These are phyloP conservation scores for Drosophila birchii DNA, from an alignment of 2,888 invertebrate genomes.

Conservation along the genomic window DNA sequence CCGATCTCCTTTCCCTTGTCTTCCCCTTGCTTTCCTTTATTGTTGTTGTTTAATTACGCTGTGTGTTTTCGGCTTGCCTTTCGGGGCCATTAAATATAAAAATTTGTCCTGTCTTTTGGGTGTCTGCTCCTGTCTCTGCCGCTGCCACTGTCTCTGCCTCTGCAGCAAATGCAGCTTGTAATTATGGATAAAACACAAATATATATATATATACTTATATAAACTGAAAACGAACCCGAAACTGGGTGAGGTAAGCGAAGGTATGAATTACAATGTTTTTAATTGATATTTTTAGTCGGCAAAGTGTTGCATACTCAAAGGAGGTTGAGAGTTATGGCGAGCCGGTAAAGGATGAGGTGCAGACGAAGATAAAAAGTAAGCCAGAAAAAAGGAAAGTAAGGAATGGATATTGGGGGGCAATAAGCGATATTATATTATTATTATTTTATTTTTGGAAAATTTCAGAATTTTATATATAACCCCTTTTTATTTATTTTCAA, in stretches of 20 bases:
- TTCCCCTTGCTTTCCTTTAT: neutral
- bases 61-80: conserved; percentile 32
- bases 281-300: conserved; percentile 35
- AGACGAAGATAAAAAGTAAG: neutral
- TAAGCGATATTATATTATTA: too few relatives aligned
- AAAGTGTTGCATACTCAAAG: conserved; percentile 57
- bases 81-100: conserved; percentile 31
- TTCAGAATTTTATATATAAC: too few relatives aligned
- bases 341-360: neutral
- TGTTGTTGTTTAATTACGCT: conserved; percentile 66
- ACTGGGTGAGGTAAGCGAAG: conserved; percentile 30
- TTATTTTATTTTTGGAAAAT: too few relatives aligned
- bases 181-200: conserved; percentile 27
- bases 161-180: conserved; percentile 52
- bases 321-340: neutral
- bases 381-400: too few relatives aligned
- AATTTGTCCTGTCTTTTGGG: conserved; percentile 30
- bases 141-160: conserved; percentile 29
- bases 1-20: neutral
- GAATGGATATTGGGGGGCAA: too few relatives aligned
- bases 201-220: neutral
- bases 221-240: conserved; percentile 31
- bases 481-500: too few relatives aligned
- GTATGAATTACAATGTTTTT: conserved; percentile 40
- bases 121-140: neutral